These are phyloP conservation scores for Zhengitettix transpicula DNA, from an alignment of 2,888 invertebrate genomes.

Conservation along the genomic window DNA sequence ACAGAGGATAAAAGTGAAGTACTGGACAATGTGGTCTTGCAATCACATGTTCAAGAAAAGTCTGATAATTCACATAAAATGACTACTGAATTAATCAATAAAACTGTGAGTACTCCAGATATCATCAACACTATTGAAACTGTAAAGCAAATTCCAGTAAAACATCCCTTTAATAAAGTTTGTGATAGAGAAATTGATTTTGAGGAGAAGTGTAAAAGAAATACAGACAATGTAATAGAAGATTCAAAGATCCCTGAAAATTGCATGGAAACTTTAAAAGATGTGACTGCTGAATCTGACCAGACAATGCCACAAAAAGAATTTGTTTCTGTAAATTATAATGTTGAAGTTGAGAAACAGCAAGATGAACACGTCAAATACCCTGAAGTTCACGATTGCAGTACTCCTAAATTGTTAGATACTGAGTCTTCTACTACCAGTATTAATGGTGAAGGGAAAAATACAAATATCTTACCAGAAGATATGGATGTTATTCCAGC, in stretches of 20 bases:
- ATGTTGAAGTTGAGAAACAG: background rate
- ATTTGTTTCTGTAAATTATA: background rate
- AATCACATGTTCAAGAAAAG: background rate
- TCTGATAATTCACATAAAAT: background rate
- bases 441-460: background rate
- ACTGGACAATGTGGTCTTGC: background rate
- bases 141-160: background rate
- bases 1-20: background rate
- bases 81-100: background rate
- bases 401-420: too few species aligned
- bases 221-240: too few species aligned
- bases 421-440: background rate
- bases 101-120: background rate
- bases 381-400: too few species aligned
- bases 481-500: background rate
- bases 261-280: background rate
- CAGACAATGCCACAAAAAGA: background rate
- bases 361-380: background rate
- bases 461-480: background rate
- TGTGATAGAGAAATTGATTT: background rate
- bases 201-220: background rate
- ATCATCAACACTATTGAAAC: background rate
- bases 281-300: background rate
- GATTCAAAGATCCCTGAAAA: too few species aligned
- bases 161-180: background rate